These are phyloP conservation scores for Butorides virescens DNA, from an alignment of 2,113 vertebrate genomes.

Conservation along the genomic window DNA sequence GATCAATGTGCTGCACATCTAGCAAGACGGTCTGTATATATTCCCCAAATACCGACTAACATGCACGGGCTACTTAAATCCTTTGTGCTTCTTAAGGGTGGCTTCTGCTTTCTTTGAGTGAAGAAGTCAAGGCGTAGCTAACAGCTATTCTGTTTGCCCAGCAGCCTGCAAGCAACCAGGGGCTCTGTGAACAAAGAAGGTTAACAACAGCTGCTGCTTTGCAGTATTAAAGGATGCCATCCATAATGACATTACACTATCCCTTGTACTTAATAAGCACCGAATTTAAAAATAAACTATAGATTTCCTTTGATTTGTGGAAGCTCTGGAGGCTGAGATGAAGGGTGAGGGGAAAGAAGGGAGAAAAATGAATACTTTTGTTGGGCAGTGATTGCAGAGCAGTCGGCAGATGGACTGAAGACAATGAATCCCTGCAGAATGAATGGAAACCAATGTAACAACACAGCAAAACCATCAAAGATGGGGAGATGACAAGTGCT, in stretches of 20 bases:
- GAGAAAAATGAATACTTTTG: background rate
- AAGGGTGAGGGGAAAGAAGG: background rate
- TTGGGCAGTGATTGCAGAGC: background rate
- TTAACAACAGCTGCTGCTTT: background rate
- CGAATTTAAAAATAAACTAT: conserved; percentile 36
- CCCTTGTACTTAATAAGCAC: background rate
- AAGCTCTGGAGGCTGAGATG: background rate
- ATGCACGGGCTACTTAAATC: background rate
- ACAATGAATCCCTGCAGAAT: conserved; percentile 1
- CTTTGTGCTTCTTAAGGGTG: background rate
- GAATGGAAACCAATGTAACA: background rate
- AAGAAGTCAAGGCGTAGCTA: background rate
- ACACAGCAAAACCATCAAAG: background rate
- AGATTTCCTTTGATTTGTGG: conserved; percentile 28
- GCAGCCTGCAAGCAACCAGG: background rate
- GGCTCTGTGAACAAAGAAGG: background rate
- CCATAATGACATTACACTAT: background rate
- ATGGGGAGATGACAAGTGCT: background rate
- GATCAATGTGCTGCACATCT: background rate
- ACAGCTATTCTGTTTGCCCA: background rate
- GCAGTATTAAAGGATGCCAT: conserved; percentile 2
- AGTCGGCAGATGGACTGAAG: background rate
- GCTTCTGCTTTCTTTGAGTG: background rate
- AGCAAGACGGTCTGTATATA: background rate
- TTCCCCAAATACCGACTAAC: background rate